A percentile compares a stretch with the other conserved stretches of the same genome.
Evolutionary conservation across 2,113 vertebrate species (phyloP).

Genomic region (Macheiramphus alcinus): DNA sequence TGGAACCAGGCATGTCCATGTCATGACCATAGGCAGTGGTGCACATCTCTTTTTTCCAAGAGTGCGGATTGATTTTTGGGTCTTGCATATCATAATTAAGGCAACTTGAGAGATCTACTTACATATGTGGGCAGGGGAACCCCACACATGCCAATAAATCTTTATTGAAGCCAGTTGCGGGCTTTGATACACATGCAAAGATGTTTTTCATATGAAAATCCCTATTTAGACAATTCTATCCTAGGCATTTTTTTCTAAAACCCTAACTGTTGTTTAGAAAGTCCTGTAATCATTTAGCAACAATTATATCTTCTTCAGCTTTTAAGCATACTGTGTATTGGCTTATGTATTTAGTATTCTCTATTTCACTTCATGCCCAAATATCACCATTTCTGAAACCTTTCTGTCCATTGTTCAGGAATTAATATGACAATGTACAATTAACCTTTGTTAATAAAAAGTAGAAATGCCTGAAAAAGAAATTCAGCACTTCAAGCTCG

Average conservation of each 20-base stretch:
- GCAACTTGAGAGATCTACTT: background rate
- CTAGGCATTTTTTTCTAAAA: background rate
- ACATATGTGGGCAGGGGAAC: background rate
- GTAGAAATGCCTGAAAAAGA: background rate
- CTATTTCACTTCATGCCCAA: background rate
- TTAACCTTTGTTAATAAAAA: background rate
- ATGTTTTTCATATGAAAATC: background rate
- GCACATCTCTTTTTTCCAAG: background rate
- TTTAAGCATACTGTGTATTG: background rate
- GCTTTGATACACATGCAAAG: background rate
- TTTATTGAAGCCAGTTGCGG: background rate
- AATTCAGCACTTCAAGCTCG: background rate
- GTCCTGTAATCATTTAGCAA: background rate
- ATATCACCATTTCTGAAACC: background rate
- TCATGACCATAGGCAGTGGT: background rate
- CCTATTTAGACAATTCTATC: background rate
- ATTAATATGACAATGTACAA: background rate
- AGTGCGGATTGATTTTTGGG: background rate
- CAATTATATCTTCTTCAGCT: background rate
- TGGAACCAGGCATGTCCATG: background rate
- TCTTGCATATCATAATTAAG: background rate
- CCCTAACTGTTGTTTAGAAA: background rate
- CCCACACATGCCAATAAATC: background rate
- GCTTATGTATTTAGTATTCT: background rate
- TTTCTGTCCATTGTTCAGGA: background rate